Evolutionary conservation across 2,888 invertebrate species (phyloP).

Genomic region (Trissolcus brochymenae): DNA sequence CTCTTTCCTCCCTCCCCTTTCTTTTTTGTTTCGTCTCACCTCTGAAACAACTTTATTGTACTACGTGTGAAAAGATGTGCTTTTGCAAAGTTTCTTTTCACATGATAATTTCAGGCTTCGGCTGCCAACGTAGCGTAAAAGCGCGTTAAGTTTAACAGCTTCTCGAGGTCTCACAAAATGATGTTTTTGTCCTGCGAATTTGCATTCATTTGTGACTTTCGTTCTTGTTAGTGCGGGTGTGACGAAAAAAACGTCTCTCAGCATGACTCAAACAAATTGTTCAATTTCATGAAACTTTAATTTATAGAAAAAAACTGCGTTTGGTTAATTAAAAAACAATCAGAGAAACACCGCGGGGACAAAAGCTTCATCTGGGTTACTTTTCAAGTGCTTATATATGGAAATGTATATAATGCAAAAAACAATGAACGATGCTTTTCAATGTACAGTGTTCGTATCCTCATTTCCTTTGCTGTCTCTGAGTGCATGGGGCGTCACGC

Average conservation of each 20-base stretch:
- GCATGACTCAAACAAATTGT: too few species aligned
- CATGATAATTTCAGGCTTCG: slow-evolving; percentile 27
- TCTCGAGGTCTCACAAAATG: slow-evolving; percentile 1
- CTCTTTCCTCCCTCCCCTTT: background rate
- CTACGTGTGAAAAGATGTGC: slow-evolving; percentile 32
- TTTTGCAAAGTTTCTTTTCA: slow-evolving; percentile 20
- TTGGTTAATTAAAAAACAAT: slow-evolving; percentile 22
- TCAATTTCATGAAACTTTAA: too few species aligned
- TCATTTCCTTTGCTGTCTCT: slow-evolving; percentile 37
- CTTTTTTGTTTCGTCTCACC: slow-evolving; percentile 11
- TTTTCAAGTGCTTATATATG: slow-evolving; percentile 10
- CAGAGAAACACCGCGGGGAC: background rate
- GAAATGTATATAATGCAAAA: slow-evolving; percentile 18
- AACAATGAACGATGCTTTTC: slow-evolving; percentile 36
- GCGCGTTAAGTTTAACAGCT: background rate
- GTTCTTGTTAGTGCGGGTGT: too few species aligned
- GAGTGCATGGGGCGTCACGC: slow-evolving; percentile 26
- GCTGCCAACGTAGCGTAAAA: background rate
- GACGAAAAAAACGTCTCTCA: slow-evolving; percentile 1
- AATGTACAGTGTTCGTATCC: slow-evolving; percentile 18
- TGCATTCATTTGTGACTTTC: too few species aligned
- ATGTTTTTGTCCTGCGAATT: background rate
- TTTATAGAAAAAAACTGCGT: background rate
- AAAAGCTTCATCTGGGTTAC: slow-evolving; percentile 18
- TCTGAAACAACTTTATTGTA: slow-evolving; percentile 46